Conservation (phyloP, 1,140 invertebrate genomes). For the Olivierus martensii region DNA sequence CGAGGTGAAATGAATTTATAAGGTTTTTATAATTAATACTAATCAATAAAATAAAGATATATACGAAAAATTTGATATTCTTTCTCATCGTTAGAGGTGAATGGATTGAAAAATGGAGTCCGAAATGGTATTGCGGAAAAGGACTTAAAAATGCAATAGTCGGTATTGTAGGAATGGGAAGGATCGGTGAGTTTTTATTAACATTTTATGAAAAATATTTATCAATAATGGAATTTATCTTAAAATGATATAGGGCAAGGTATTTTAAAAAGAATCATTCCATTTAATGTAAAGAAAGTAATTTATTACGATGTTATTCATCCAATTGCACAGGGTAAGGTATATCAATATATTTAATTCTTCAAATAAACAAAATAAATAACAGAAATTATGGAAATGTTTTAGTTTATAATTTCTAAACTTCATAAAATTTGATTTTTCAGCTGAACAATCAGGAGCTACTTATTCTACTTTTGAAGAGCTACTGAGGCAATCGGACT, state of each 20-base stretch:
- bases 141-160: conserved; percentile 10
- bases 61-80: no score
- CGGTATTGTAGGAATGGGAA: conserved; percentile 17
- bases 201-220: background rate
- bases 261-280: conserved; percentile 7
- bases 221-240: conserved; percentile 6
- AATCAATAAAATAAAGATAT: no score
- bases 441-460: conserved; percentile 43
- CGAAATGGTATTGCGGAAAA: conserved; percentile 5
- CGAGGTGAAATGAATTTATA: no score
- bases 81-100: conserved; percentile 13
- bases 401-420: background rate
- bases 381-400: background rate
- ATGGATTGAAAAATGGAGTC: conserved; percentile 7
- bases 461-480: conserved; percentile 50
- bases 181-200: conserved; percentile 10
- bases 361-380: background rate
- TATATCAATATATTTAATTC: background rate
- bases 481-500: conserved; percentile 56
- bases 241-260: conserved; percentile 16
- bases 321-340: conserved; percentile 9
- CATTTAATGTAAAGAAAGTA: conserved; percentile 10
- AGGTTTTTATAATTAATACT: no score
- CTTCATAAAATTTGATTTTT: background rate
- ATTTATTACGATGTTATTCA: conserved; percentile 9